Base-by-base conservation (phyloP, 2,888 invertebrate genomes). In the Anagyrus pseudococci region DNA sequence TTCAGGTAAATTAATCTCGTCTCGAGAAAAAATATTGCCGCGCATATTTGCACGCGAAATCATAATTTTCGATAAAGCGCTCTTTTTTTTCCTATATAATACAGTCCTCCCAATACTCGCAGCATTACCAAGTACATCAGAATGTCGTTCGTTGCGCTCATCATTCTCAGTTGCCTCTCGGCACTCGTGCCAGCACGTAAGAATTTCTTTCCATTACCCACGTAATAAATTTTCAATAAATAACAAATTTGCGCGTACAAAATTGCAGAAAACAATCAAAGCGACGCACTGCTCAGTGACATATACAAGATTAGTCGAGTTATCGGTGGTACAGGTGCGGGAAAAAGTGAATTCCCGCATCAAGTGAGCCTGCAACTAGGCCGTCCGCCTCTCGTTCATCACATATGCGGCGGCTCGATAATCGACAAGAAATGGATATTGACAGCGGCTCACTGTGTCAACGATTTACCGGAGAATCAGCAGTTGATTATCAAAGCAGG, bases 391-490 rank as follows among this genome's bases (percentile, higher is more conserved):
- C 22, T 70, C 64, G 4, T 66, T 15, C 55, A 61, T 29, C 72
- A 71, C 44, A 67, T 72, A 37, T 84, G 84, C 50, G 83, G 82
- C 1, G 83, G 81, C 4, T 75, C 81, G 41, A 78, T 84, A 59
- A 70, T 83, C 52, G 54, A 44, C 67, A 70, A 75, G 43, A 68
- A 74, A 3, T 81, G 80, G 81, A 70, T 84, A 29, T 4, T 83
- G 2, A 83, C 84, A 3, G 81, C 81, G n/a, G 81, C 73, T 3
- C 80, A 80, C 50, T 67, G 71, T 50, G 58, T 69, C 1, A 33
- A 53, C 50, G 77, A 85, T 80, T 1, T 81, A 83, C 70, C 70
- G 3, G n/a, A 2, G 1, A 83, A 84, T 0, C 85, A 85, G 81
- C 0, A 47, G 46, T 68, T 73, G 66, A 62, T 80, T 81, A 4